Evolutionary conservation across 2,113 vertebrate genomes (phyloP), one percentile per base, ranked within the genome.

Genomic region (Delphinapterus leucas): DNA sequence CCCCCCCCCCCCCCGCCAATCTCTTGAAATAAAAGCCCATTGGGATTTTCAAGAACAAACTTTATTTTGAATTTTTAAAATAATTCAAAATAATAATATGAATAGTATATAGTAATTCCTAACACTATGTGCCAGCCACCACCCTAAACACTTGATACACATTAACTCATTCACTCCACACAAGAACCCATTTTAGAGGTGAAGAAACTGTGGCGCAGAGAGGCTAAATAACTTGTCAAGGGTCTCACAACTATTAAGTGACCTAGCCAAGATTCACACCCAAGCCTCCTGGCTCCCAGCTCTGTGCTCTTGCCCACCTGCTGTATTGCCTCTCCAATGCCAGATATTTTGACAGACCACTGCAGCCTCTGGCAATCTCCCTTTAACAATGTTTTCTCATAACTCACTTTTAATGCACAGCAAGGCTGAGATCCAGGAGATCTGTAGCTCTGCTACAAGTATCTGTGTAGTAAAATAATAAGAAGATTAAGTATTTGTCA

Each of bases 21-120:
- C 68, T 36, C 23, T 88, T 81, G 67, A 82, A 94, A 90, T 80
- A 90, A 93, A 67, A 94, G 15, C 11, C 47, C 86, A 0, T 65
- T 31, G 63, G 53, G 55, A 58, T 60, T 87, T 86, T 92, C 79
- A 83, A 77, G 21, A 96, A 84, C 71, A 2, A 0, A 36, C 38
- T 25, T 71, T 47, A 74, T 33, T 97, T 81, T 96, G 0, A 93
- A 74, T n/a, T 97, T 97, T 70, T 91, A 84, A 74, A 44, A 76
- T 6, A 95, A 61, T 71, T 90, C 12, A 83, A 67, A 91, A 58
- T 83, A 41, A 58, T 38, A 79, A 41, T 73, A 74, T 10, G 36
- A 25, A 65, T n/a, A 33, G 2, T 31, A 36, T 36, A 5, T 21
- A 65, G 33, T 15, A 49, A 60, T 36, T 93, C 33, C 38, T 41